phyloP scores from a whole-genome alignment of 2,888 invertebrate genomes.

The Peribatodes rhomboidaria region DNA sequence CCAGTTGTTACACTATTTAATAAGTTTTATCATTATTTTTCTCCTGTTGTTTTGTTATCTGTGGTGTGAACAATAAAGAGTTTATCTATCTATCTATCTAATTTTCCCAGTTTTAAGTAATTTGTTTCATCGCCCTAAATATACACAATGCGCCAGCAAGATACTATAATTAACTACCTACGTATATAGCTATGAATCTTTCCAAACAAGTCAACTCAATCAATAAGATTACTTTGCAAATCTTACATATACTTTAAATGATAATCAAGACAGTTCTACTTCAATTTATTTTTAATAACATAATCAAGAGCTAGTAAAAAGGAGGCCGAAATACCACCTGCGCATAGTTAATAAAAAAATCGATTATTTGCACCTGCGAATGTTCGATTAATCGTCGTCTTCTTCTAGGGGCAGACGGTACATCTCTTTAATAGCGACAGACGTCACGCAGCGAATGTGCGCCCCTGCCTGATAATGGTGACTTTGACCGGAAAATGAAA shows the following conservation, averaged over 20 bases:
- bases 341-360: constrained; percentile 59
- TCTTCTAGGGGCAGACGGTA: constrained; percentile 49
- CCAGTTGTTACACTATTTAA: no score
- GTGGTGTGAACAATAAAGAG: no score
- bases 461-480: constrained; percentile 66
- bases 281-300: constrained; percentile 67
- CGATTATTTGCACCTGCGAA: constrained; percentile 82
- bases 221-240: constrained; percentile 20
- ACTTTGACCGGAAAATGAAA: constrained; percentile 21
- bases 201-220: constrained; percentile 23
- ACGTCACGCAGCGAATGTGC: constrained; percentile 71
- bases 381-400: constrained; percentile 69
- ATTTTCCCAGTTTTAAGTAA: no score
- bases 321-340: constrained; percentile 60
- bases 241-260: constrained; percentile 40
- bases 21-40: no score
- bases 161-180: no score
- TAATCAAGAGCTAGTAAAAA: constrained; percentile 57
- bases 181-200: no score
- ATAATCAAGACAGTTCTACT: constrained; percentile 38
- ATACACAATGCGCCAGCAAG: no score
- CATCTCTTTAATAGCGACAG: constrained; percentile 59
- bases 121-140: no score
- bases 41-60: background rate
- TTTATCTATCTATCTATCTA: no score